phyloP scores from a whole-genome alignment of 2,888 invertebrate species.

The Melolontha melolontha region DNA sequence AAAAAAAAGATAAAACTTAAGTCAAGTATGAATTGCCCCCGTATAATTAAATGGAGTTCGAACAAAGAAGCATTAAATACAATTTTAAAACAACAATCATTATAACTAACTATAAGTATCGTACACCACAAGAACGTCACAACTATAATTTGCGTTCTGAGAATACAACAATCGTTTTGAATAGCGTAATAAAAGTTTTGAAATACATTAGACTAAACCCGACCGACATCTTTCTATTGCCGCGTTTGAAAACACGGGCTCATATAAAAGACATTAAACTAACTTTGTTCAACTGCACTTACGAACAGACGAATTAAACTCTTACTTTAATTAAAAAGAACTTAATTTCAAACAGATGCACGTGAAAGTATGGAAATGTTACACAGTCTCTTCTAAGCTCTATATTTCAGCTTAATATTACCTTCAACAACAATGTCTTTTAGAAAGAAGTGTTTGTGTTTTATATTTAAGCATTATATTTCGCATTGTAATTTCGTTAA shows the following conservation, averaged over 20 bases:
- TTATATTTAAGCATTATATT: neutral
- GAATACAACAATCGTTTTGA: neutral
- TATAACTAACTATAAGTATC: neutral
- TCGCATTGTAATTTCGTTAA: too few relatives aligned
- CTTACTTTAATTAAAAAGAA: conserved; percentile 3
- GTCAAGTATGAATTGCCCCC: too few relatives aligned
- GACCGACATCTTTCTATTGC: neutral
- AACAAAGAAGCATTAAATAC: too few relatives aligned
- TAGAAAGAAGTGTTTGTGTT: neutral
- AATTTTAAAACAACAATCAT: too few relatives aligned
- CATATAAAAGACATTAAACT: conserved; percentile 10
- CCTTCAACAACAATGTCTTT: neutral
- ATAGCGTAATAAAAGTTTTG: conserved; percentile 9
- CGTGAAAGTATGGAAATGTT: too few relatives aligned
- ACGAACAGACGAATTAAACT: conserved; percentile 5
- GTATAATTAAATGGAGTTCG: too few relatives aligned
- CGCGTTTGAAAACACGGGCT: too few relatives aligned
- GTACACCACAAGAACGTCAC: neutral
- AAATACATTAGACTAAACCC: neutral
- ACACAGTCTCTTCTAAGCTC: neutral
- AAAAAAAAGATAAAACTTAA: too few relatives aligned
- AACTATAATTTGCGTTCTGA: neutral
- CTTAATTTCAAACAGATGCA: neutral
- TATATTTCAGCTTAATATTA: neutral
- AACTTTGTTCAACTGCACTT: conserved; percentile 17